Base-by-base conservation (phyloP, 2,797 vertebrate genomes). In the Anabas testudineus region DNA sequence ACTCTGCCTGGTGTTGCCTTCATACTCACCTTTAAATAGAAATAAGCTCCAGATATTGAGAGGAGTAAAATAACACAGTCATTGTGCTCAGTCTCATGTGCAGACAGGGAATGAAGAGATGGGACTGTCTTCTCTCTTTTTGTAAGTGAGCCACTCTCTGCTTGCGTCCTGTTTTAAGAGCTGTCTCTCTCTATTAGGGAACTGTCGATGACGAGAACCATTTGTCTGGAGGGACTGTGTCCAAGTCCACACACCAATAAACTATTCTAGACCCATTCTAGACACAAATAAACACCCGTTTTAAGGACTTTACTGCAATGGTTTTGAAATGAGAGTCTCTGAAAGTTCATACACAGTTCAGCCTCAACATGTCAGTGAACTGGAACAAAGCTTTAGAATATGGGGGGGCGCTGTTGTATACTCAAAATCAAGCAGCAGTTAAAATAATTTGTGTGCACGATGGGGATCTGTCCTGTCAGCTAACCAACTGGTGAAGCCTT, bases 161-260 rank as follows among this genome's bases (percentile, higher is more conserved):
- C 68, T 75, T 64, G 43, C 71, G 78, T 83, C 79, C 82, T 67
- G 67, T 65, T 80, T 39, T 30, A 74, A 51, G 75, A 53, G 7
- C 65, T 54, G 78, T 43, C 71, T 56, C 74, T 49, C 72, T 65
- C 55, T 56, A 30, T 43, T 51, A 34, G 71, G 52, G 46, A 78
- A 61, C 43, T 62, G 32, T 42, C 67, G 12, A 68, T 80, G 76
- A 85, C 80, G 76, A 59, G 55, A 76, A 69, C 45, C 36, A 86
- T 75, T 80, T 47, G 47, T 87, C 70, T 68, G 49, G 14, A 73
- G 59, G 34, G 67, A 32, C 46, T 3, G 26, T 4, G 22, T 78
- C 60, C 61, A 60, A 55, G 42, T 78, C 54, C n/a, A 10, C 12
- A 64, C 24, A 32, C 67, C 63, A 49, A 24, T 22, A 18, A 43